Evolutionary conservation across 2,888 invertebrate genomes (phyloP).

Genomic region (Zygaena filipendulae): DNA sequence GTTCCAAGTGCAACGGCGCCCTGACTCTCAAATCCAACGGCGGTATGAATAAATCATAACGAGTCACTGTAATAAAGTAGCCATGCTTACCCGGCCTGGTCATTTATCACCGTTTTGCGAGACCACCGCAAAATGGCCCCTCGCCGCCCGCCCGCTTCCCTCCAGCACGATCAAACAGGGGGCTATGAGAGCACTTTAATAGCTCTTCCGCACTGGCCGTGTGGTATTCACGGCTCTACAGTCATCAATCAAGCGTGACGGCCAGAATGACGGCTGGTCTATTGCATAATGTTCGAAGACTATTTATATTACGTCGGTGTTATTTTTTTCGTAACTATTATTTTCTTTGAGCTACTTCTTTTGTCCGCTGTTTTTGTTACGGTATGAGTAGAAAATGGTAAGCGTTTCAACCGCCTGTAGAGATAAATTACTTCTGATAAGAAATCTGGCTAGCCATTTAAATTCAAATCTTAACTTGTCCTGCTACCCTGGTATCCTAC

Average conservation of each 20-base stretch:
- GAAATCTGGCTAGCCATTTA: too few species aligned
- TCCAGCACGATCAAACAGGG: slow-evolving; percentile 5
- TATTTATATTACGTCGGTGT: slow-evolving; percentile 33
- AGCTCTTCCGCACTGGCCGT: slow-evolving; percentile 28
- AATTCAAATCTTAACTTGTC: too few species aligned
- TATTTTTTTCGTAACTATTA: too few species aligned
- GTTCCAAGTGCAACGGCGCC: too few species aligned
- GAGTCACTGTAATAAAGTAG: slow-evolving; percentile 61
- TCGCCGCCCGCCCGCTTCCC: slow-evolving; percentile 12
- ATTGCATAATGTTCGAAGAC: slow-evolving; percentile 52
- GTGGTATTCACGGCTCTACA: slow-evolving; percentile 37
- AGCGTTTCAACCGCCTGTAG: too few species aligned
- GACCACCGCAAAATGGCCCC: slow-evolving; percentile 29
- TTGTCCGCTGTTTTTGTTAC: too few species aligned
- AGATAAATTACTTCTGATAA: too few species aligned
- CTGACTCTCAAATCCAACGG: slow-evolving; percentile 50
- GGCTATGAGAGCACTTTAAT: slow-evolving; percentile 9
- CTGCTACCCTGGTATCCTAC: too few species aligned
- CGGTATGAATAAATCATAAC: slow-evolving; percentile 63
- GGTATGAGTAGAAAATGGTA: too few species aligned
- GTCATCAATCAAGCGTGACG: slow-evolving; percentile 47
- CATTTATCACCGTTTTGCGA: slow-evolving; percentile 54
- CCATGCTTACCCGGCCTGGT: slow-evolving; percentile 55
- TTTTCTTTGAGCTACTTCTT: too few species aligned
- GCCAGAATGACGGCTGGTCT: slow-evolving; percentile 39